These are phyloP conservation scores for Gymnocheta viridis DNA, from an alignment of 2,888 invertebrate genomes.

Conservation along the genomic window DNA sequence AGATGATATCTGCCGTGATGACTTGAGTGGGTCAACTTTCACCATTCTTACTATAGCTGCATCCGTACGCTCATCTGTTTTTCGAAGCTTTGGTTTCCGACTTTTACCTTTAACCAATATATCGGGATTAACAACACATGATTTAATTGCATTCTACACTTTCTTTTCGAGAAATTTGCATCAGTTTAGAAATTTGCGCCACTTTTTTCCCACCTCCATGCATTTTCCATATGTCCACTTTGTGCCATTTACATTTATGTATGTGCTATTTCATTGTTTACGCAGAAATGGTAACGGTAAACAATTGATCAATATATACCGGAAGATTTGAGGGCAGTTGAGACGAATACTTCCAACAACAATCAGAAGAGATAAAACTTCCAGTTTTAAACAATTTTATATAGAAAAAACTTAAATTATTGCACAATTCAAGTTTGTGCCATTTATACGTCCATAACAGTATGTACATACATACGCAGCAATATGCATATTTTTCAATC, in stretches of 20 bases:
- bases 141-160: background rate
- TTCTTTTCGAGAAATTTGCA: background rate
- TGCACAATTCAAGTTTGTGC: too few species aligned
- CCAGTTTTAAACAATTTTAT: too few species aligned
- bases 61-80: too few species aligned
- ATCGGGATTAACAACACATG: slow-evolving; percentile 6
- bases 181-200: background rate
- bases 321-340: background rate
- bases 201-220: background rate
- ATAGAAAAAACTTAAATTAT: too few species aligned
- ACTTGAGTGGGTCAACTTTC: too few species aligned
- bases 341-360: too few species aligned
- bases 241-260: background rate
- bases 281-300: background rate
- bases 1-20: too few species aligned
- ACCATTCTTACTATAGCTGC: background rate
- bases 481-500: too few species aligned
- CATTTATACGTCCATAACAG: too few species aligned
- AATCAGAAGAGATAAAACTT: too few species aligned
- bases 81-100: background rate
- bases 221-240: background rate
- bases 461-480: background rate
- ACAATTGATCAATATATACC: background rate
- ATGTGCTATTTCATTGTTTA: background rate
- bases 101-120: slow-evolving; percentile 11